phyloP scores from a whole-genome alignment of 2,888 invertebrate genomes.

The Dendrolimus houi region DNA sequence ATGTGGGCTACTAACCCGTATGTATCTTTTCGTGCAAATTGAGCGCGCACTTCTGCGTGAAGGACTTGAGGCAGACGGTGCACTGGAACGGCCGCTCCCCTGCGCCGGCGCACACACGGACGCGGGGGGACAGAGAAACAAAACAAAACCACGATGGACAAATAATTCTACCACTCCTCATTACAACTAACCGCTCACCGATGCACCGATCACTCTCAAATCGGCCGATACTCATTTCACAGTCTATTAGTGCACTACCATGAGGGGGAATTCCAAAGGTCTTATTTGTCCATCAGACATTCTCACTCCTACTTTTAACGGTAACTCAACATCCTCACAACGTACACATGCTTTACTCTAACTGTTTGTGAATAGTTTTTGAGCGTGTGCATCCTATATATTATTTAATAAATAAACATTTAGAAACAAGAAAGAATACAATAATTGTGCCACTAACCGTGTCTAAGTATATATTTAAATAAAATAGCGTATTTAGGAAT shows the following conservation, averaged over 20 bases:
- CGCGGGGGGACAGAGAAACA: slow-evolving; percentile 73
- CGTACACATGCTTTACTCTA: slow-evolving; percentile 71
- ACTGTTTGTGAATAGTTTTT: slow-evolving; percentile 77
- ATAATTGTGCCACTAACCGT: not conserved
- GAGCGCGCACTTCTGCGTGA: slow-evolving; percentile 79
- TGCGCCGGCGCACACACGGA: slow-evolving; percentile 56
- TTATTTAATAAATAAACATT: slow-evolving; percentile 6
- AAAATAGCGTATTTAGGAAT: slow-evolving; percentile 8
- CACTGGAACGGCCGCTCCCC: slow-evolving; percentile 79
- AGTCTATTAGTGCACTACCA: slow-evolving; percentile 38
- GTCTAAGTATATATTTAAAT: not conserved
- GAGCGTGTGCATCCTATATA: slow-evolving; percentile 62
- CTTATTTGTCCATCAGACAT: slow-evolving; percentile 74
- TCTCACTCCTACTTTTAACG: slow-evolving; percentile 59
- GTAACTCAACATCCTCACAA: slow-evolving; percentile 50
- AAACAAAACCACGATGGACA: slow-evolving; percentile 77
- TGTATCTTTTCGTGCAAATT: slow-evolving; percentile 79
- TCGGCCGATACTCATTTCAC: not conserved
- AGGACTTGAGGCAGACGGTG: slow-evolving; percentile 79
- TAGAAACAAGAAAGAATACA: not conserved
- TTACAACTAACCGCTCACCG: slow-evolving; percentile 25
- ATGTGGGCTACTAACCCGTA: slow-evolving; percentile 79
- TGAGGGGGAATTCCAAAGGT: slow-evolving; percentile 57
- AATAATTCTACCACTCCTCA: slow-evolving; percentile 48
- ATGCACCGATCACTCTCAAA: slow-evolving; percentile 7